phyloP scores from a whole-genome alignment of 2,113 vertebrate genomes.

The Tragelaphus imberbis region DNA sequence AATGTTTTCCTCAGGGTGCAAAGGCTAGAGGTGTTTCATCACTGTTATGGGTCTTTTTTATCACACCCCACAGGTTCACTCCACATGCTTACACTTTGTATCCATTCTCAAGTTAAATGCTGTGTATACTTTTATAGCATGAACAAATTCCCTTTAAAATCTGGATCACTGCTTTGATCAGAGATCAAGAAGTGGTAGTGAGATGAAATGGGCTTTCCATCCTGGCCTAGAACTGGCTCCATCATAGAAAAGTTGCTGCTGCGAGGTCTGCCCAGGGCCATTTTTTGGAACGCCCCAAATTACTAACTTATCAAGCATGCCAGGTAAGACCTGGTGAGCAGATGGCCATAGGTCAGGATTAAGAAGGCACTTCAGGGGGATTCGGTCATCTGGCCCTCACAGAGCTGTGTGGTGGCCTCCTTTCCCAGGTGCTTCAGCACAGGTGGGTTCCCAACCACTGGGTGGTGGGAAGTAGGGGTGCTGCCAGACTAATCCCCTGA shows the following conservation, averaged over 20 bases:
- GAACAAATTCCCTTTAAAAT: constrained; percentile 3
- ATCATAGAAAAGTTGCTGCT: not conserved
- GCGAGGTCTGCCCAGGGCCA: not conserved
- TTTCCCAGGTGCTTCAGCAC: not conserved
- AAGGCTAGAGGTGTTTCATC: not conserved
- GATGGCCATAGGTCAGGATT: not conserved
- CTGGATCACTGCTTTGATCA: not conserved
- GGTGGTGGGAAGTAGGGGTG: not conserved
- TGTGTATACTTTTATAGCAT: not conserved
- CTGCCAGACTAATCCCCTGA: not conserved
- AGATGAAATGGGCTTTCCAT: not conserved
- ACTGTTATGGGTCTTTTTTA: not conserved
- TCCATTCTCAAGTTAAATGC: constrained; percentile 13
- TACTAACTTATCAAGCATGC: not conserved
- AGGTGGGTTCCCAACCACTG: fast-evolving
- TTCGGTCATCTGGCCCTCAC: not conserved
- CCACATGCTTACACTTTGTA: not conserved
- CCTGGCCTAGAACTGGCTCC: not conserved
- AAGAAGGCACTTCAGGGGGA: not conserved
- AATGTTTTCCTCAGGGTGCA: not conserved
- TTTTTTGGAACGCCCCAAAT: not conserved
- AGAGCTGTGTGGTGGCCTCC: fast-evolving
- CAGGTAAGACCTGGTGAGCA: not conserved
- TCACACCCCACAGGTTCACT: not conserved
- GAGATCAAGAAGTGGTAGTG: not conserved